Conservation (phyloP, 2,888 invertebrate species). For the Perdita meconis region DNA sequence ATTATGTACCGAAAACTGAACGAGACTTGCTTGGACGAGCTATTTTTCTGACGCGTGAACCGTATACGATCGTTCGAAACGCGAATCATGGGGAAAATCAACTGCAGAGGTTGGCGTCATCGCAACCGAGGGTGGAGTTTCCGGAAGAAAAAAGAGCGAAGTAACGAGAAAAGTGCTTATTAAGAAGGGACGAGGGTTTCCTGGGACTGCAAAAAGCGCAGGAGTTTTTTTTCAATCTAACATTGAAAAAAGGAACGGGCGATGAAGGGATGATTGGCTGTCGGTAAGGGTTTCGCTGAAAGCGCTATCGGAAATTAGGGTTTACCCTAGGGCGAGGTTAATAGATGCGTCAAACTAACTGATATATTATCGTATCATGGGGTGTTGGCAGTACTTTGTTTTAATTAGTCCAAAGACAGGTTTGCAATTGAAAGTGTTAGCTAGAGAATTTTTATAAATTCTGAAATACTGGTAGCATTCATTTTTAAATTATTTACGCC, state of each 20-base stretch:
- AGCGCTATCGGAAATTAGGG: conserved; percentile 68
- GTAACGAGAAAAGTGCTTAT: conserved; percentile 66
- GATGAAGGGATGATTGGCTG: conserved; percentile 46
- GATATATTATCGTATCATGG: conserved; percentile 63
- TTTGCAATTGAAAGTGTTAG: no score
- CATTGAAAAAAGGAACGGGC: conserved; percentile 19
- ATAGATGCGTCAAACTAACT: conserved; percentile 73
- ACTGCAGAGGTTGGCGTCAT: conserved; percentile 9
- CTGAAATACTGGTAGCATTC: no score
- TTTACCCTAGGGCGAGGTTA: conserved; percentile 58
- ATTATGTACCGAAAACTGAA: neutral
- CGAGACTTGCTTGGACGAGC: neutral
- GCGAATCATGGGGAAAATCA: neutral
- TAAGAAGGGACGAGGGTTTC: conserved; percentile 61
- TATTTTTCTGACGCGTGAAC: neutral
- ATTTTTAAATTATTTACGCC: no score
- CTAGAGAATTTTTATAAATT: no score
- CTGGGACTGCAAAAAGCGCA: conserved; percentile 38
- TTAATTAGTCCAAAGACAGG: neutral
- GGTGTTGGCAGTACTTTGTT: neutral
- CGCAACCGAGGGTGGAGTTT: conserved; percentile 17
- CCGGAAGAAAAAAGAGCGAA: conserved; percentile 39
- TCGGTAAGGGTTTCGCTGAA: conserved; percentile 21
- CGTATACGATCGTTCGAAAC: neutral
- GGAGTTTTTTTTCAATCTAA: conserved; percentile 20